phyloP scores from a whole-genome alignment of 2,888 invertebrate genomes.

The Drosophila affinis region DNA sequence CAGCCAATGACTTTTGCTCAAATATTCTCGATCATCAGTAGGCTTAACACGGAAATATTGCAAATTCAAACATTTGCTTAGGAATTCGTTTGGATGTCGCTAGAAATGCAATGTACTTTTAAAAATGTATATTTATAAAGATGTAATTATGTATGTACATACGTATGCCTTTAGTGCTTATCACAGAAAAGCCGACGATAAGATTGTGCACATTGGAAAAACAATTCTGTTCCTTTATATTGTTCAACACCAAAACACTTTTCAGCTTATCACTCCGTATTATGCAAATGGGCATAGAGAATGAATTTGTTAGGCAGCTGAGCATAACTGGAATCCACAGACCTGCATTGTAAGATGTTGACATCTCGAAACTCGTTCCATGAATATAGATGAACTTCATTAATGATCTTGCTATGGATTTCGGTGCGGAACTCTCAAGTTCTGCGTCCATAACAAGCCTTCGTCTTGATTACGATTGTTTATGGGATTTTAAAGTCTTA shows the following conservation, averaged over 20 bases:
- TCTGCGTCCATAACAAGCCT: constrained; percentile 56
- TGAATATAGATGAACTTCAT: constrained; percentile 64
- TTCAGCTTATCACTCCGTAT: constrained; percentile 26
- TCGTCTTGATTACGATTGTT: constrained; percentile 34
- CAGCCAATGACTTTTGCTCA: neutral
- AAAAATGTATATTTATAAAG: neutral
- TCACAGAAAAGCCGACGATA: neutral
- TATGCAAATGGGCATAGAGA: constrained; percentile 32
- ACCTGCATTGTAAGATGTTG: constrained; percentile 67
- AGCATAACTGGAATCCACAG: constrained; percentile 44
- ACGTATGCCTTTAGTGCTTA: neutral
- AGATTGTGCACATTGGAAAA: constrained; percentile 7
- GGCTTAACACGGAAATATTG: neutral
- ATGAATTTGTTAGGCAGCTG: neutral
- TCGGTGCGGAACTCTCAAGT: constrained; percentile 64
- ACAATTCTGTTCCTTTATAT: constrained; percentile 1
- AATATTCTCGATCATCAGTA: neutral
- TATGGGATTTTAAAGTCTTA: constrained; percentile 17
- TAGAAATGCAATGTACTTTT: neutral
- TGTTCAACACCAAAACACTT: neutral
- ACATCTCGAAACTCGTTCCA: constrained; percentile 62
- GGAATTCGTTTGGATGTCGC: neutral
- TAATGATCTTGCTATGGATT: constrained; percentile 41
- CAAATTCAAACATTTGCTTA: neutral
- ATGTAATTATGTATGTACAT: neutral